Conservation (phyloP, 2,113 vertebrate species). For the Anguilla japonica region DNA sequence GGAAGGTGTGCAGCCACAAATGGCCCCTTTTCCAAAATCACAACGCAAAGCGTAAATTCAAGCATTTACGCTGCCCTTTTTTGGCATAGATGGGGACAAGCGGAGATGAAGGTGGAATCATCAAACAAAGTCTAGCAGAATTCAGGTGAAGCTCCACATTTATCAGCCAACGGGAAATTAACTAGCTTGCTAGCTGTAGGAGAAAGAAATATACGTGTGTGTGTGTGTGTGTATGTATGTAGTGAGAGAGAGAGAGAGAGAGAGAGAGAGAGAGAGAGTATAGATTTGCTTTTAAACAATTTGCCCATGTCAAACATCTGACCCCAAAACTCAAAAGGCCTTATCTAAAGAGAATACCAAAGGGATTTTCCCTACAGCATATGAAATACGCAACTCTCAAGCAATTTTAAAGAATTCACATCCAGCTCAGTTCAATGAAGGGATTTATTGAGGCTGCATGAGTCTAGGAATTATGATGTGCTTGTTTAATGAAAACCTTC, state of each 20-base stretch:
- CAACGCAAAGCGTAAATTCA: no score
- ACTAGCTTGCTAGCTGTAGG: no score
- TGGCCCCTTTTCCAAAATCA: background rate
- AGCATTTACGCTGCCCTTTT: no score
- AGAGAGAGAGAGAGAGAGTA: no score
- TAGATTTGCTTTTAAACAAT: no score
- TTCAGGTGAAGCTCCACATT: no score
- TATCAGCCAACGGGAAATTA: no score
- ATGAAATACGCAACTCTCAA: background rate
- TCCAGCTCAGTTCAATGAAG: slow-evolving; percentile 62
- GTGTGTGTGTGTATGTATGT: background rate
- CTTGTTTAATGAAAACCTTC: slow-evolving; percentile 83
- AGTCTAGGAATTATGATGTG: slow-evolving; percentile 78
- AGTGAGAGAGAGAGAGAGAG: no score
- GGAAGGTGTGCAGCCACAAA: background rate
- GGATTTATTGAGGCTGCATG: slow-evolving; percentile 74
- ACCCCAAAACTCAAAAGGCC: background rate
- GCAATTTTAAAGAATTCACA: background rate
- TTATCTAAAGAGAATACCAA: background rate
- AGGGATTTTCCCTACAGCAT: background rate
- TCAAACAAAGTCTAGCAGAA: no score
- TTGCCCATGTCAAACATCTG: background rate
- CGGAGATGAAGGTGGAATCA: no score
- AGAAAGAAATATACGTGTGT: no score
- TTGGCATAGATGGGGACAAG: no score